phyloP scores from a whole-genome alignment of 2,797 vertebrate genomes.

The Neosilurus mollespiculum region DNA sequence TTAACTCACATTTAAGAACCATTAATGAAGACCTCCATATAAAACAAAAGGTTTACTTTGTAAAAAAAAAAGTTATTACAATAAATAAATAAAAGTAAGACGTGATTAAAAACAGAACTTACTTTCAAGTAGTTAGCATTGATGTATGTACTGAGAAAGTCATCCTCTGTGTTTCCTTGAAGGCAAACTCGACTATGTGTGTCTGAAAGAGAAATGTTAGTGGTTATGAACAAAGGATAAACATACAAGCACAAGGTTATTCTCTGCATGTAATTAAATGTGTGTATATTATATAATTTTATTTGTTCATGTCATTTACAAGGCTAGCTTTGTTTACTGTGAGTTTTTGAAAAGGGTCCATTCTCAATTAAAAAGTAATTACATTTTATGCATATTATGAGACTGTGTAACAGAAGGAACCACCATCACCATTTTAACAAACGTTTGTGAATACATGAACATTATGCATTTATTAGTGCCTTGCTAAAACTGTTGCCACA shows the following conservation, averaged over 20 bases:
- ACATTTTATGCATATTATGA: too few relatives aligned
- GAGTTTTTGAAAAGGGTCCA: not conserved
- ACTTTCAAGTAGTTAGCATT: constrained; percentile 98
- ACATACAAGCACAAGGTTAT: not conserved
- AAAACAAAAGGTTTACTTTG: not conserved
- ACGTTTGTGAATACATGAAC: too few relatives aligned
- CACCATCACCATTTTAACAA: too few relatives aligned
- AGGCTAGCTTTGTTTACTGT: not conserved
- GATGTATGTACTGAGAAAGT: constrained; percentile 95
- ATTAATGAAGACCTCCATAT: not conserved
- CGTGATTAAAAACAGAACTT: constrained; percentile 57
- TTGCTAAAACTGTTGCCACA: too few relatives aligned
- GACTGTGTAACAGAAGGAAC: too few relatives aligned
- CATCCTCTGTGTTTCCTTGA: constrained; percentile 85
- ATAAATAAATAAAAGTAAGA: not conserved
- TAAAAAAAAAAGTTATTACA: not conserved
- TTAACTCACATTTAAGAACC: not conserved
- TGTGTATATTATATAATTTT: not conserved
- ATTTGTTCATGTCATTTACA: not conserved
- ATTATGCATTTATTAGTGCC: too few relatives aligned
- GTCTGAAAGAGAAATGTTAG: constrained; percentile 73
- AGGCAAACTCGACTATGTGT: constrained; percentile 97
- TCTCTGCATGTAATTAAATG: not conserved
- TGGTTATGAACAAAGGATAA: not conserved
- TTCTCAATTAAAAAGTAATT: too few relatives aligned